Conservation (phyloP, 2,888 invertebrate genomes). For the Conops quadrifasciatus region DNA sequence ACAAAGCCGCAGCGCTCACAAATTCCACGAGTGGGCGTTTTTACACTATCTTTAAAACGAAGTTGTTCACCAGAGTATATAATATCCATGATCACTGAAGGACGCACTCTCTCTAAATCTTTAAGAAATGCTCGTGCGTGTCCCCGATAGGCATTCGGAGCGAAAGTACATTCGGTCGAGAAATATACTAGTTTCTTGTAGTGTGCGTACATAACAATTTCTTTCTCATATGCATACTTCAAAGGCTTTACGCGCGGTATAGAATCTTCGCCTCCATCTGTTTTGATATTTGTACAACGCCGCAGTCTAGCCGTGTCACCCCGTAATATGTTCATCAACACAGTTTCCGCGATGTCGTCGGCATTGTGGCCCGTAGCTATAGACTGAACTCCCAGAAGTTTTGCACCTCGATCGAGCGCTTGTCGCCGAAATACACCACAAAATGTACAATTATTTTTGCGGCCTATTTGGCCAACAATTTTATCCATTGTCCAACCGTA, state of each 20-base stretch:
- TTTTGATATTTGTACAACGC: slow-evolving; percentile 89
- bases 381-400: slow-evolving; percentile 85
- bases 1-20: slow-evolving; percentile 90
- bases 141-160: slow-evolving; percentile 97
- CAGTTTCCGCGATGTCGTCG: slow-evolving; percentile 98
- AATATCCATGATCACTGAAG: slow-evolving; percentile 91
- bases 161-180: slow-evolving; percentile 98
- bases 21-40: slow-evolving; percentile 80
- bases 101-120: slow-evolving; percentile 92
- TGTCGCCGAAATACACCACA: slow-evolving; percentile 96
- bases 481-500: slow-evolving; percentile 99
- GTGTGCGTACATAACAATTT: slow-evolving; percentile 99
- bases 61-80: slow-evolving; percentile 92
- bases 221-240: slow-evolving; percentile 98
- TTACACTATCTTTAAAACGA: slow-evolving; percentile 81
- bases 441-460: slow-evolving; percentile 96
- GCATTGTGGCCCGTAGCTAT: slow-evolving; percentile 98
- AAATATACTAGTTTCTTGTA: slow-evolving; percentile 96
- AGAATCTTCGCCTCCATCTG: slow-evolving; percentile 77
- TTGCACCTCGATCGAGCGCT: slow-evolving; percentile 94
- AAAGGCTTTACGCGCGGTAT: slow-evolving; percentile 95
- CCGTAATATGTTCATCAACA: slow-evolving; percentile 95
- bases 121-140: slow-evolving; percentile 90
- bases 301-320: slow-evolving; percentile 95
- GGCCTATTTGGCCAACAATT: slow-evolving; percentile 85